These are phyloP conservation scores for Paradisaea rubra DNA, from an alignment of 2,113 vertebrate genomes.

Conservation along the genomic window DNA sequence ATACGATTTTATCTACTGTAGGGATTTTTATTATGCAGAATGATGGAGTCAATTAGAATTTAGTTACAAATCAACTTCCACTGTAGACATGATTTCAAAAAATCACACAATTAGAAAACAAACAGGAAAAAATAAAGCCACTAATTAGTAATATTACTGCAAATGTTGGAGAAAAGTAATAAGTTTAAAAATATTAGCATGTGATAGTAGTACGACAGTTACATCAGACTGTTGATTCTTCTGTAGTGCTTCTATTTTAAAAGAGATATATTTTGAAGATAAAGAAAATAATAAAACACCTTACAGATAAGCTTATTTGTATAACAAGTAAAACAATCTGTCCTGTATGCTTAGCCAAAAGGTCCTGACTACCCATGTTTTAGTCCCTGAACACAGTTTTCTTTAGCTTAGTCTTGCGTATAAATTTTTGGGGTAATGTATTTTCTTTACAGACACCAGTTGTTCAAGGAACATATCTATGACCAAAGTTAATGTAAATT, in stretches of 20 bases:
- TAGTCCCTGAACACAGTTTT: background rate
- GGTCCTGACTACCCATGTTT: background rate
- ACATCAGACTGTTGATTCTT: background rate
- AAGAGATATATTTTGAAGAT: background rate
- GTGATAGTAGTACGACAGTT: background rate
- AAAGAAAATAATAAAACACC: background rate
- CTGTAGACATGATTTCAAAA: background rate
- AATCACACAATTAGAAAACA: background rate
- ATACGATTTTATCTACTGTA: background rate
- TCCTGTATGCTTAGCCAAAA: background rate
- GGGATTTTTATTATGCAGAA: background rate
- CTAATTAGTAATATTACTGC: background rate
- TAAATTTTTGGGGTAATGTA: background rate
- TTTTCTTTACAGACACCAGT: background rate
- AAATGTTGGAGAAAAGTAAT: background rate
- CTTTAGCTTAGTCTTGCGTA: background rate
- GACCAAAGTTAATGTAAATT: background rate
- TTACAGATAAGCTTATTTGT: background rate
- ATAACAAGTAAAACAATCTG: background rate
- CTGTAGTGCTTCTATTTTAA: background rate
- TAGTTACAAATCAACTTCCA: background rate
- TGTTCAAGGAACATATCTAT: background rate
- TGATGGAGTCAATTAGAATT: background rate
- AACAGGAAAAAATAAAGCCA: background rate
- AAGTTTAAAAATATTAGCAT: background rate